A percentile compares a stretch with the other conserved stretches of the same genome.
Conservation (phyloP, 37 sponge, comb jelly and placozoan genomes). For the Cliona cf. orientalis region DNA sequence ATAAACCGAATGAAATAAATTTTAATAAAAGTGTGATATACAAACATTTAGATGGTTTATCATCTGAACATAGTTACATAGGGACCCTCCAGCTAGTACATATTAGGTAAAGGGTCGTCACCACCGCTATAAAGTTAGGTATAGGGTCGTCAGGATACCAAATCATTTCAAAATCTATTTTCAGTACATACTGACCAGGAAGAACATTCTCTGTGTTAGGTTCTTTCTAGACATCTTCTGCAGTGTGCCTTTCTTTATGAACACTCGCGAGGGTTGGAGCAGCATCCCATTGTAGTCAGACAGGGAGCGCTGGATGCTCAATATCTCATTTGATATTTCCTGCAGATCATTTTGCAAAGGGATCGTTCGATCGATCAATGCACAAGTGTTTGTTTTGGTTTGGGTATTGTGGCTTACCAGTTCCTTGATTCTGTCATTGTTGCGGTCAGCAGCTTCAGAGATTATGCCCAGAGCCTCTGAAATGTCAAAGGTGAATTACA, state of each 20-base stretch:
- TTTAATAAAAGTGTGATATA: too few relatives aligned
- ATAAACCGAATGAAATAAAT: neutral
- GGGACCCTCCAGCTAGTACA: too few relatives aligned
- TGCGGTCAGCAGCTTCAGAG: constrained; percentile 85
- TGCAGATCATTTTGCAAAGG: too few relatives aligned
- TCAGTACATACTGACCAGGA: constrained; percentile 81
- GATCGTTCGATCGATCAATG: too few relatives aligned
- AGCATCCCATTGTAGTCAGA: constrained; percentile 53
- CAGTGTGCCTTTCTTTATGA: constrained; percentile 76
- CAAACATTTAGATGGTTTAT: too few relatives aligned
- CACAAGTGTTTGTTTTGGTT: too few relatives aligned
- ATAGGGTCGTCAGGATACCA: too few relatives aligned
- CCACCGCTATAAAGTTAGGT: too few relatives aligned
- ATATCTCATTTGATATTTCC: constrained; percentile 77
- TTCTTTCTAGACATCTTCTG: constrained; percentile 78
- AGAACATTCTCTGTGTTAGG: constrained; percentile 65
- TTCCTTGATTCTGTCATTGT: constrained; percentile 86
- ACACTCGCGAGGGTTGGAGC: constrained; percentile 38
- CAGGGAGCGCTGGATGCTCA: constrained; percentile 71
- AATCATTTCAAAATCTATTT: too few relatives aligned
- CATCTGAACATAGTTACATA: too few relatives aligned
- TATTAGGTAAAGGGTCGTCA: too few relatives aligned
- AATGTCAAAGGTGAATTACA: neutral
- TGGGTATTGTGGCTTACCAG: constrained; percentile 54
- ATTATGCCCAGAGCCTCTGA: constrained; percentile 83